phyloP scores from a whole-genome alignment of 2,888 invertebrate species.

The Digitonthophagus gazella region DNA sequence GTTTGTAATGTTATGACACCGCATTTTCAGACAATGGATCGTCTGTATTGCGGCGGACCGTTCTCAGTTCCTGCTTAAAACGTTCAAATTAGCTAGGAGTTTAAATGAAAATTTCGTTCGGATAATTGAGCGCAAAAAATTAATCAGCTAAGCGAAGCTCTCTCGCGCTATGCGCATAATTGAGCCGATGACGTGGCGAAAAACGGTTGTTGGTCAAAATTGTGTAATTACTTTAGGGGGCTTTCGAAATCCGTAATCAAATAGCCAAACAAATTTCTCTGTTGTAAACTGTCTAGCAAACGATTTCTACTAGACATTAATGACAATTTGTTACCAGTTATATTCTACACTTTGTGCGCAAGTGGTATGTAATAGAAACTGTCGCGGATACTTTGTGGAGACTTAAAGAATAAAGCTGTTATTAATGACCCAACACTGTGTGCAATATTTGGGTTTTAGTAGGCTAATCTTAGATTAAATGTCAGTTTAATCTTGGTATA shows the following conservation, averaged over 20 bases:
- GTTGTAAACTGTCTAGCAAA: not conserved
- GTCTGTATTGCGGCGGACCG: not conserved
- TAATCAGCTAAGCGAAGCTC: not conserved
- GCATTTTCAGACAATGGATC: constrained; percentile 2
- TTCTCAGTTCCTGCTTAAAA: constrained; percentile 9
- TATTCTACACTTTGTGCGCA: not conserved
- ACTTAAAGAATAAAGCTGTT: not conserved
- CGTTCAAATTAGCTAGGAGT: not conserved
- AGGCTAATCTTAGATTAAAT: not conserved
- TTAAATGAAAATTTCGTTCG: not conserved
- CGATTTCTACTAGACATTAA: not conserved
- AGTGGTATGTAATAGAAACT: not conserved
- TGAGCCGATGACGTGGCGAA: not conserved
- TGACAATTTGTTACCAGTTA: not conserved
- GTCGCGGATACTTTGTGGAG: not conserved
- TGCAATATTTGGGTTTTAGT: not conserved
- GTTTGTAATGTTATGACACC: constrained; percentile 17
- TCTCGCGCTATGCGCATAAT: not conserved
- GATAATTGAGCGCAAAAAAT: not conserved
- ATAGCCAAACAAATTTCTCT: not conserved
- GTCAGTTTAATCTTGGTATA: not conserved
- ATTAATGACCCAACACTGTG: not conserved
- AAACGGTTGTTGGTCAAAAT: too few relatives aligned
- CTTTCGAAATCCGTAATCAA: not conserved
- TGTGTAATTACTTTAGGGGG: not conserved